Evolutionary conservation across 92 coral and sea anemone species (phyloP), one percentile per base, ranked within the genome.

Genomic region (Porites rus): DNA sequence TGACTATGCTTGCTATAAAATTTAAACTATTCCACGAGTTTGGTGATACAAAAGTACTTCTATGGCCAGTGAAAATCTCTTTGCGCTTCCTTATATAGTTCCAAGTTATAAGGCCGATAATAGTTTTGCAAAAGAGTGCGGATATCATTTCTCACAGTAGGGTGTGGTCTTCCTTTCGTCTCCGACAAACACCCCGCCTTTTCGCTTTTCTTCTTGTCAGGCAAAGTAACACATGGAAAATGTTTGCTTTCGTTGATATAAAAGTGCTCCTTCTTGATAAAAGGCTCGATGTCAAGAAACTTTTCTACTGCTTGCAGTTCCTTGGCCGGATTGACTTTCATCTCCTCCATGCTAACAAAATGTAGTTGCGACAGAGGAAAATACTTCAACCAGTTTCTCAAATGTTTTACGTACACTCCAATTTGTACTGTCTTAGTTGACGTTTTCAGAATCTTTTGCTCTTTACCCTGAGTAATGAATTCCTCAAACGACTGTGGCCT

Each of bases 31-130:
- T 70, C 9, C 51, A 14, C 24, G 38, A 25, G 4, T 24, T 9
- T 22, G 7, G 9, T 3, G 21, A 70, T 70, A 43, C 38, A 31
- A 46, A 31, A 70, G 7, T 7, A 22, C 3, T 38, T 84, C 38
- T 78, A 94, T 50, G 92, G 75, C 95, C 95, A 92, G 18, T 85
- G 76, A 81, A 92, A 92, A 74, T 92, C 87, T 73, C 91, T 74
- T 17, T 72, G 79, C 8, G 86, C 93, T 67, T 76, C 81, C 50
- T 87, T 66, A 76, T 86, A 92, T 12, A 92, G 65, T 53, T 77
- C 88, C 74, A 81, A 58, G 75, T 92, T 92, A 60, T 81, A 85
- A n/a, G 91, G 92, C 31, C 92, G 85, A 25, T 89, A 92, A 53
- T 85, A 92, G 58, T 86, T 80, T 12, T 82, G 83, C 17, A 92